Conservation (phyloP, 2,888 invertebrate species). For the Oscheius sp. region DNA sequence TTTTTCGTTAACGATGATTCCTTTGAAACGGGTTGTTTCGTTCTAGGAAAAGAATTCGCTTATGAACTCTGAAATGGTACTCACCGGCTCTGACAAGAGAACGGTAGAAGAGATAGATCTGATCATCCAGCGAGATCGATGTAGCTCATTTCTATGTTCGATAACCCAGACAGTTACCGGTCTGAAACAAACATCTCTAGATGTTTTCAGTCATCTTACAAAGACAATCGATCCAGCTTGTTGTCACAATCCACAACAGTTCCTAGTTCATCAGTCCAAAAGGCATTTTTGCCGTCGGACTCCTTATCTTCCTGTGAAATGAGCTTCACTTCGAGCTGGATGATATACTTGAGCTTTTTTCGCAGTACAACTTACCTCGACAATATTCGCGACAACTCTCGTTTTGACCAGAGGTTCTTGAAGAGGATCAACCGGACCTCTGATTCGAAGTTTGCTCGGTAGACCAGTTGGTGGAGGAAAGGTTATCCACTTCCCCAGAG, state of each 20-base stretch:
- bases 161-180: slow-evolving; percentile 2
- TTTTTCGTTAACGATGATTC: too few relatives aligned
- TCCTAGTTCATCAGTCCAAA: background rate
- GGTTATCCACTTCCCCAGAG: background rate
- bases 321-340: background rate
- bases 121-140: slow-evolving; percentile 1
- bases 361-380: background rate
- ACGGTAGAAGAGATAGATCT: too few relatives aligned
- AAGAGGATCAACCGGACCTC: too few relatives aligned
- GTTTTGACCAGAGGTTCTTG: background rate
- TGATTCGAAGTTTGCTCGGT: too few relatives aligned
- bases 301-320: background rate
- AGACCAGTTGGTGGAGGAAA: background rate
- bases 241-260: background rate
- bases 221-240: too few relatives aligned
- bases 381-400: background rate
- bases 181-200: background rate
- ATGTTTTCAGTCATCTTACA: background rate
- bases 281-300: background rate
- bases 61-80: too few relatives aligned
- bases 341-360: background rate
- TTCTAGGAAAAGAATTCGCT: too few relatives aligned
- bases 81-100: too few relatives aligned
- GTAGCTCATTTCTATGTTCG: background rate
- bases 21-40: too few relatives aligned